Conservation (phyloP, 2,113 vertebrate species). For the rat (Rattus norvegicus) region DNA sequence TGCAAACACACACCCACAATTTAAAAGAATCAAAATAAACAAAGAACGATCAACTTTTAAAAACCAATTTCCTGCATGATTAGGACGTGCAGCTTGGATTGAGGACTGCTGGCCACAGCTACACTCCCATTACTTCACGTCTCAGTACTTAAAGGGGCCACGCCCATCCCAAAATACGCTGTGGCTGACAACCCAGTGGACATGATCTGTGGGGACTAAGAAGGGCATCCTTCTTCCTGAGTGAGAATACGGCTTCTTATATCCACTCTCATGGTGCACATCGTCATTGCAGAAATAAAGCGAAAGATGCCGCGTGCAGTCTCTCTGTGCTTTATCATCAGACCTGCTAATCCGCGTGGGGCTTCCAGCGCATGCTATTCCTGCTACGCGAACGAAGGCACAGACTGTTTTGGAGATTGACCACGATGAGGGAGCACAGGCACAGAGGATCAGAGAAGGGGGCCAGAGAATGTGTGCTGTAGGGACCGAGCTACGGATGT, state of each 20-base stretch:
- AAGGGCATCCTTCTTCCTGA: neutral
- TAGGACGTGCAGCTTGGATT: neutral
- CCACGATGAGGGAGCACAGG: too few relatives aligned
- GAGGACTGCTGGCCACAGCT: neutral
- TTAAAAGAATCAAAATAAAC: neutral
- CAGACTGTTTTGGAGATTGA: neutral
- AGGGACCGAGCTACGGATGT: neutral
- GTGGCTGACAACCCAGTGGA: accelerated
- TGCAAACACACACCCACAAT: neutral
- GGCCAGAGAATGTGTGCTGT: neutral
- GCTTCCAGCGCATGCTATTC: neutral
- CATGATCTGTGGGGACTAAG: neutral
- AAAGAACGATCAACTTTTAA: neutral
- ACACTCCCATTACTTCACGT: accelerated
- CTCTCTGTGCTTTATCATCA: neutral
- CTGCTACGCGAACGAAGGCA: neutral
- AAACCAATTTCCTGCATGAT: neutral
- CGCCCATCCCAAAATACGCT: neutral
- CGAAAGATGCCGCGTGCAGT: too few relatives aligned
- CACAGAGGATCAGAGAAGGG: neutral
- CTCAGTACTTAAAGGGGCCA: neutral
- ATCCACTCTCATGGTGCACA: too few relatives aligned
- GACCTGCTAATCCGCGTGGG: neutral
- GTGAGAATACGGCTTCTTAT: neutral
- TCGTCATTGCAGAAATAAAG: neutral